Conservation (phyloP, 2,797 vertebrate genomes). For the Malacoctenus gilli region DNA sequence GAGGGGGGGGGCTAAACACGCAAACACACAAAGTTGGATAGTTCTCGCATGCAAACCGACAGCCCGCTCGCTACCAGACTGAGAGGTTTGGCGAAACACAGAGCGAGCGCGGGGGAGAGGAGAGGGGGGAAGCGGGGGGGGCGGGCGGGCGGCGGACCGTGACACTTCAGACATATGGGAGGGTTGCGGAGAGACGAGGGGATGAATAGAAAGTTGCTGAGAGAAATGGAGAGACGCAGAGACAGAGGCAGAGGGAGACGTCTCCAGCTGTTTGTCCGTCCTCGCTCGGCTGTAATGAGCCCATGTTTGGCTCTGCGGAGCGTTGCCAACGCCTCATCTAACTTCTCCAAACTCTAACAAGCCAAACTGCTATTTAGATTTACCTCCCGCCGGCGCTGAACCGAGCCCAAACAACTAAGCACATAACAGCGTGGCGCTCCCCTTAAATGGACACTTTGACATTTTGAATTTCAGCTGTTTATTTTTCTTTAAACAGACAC, state of each 20-base stretch:
- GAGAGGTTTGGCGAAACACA: conserved; percentile 4
- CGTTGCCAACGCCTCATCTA: conserved; percentile 74
- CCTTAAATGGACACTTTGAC: conserved; percentile 76
- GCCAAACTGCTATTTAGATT: conserved; percentile 78
- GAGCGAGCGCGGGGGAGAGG: background rate
- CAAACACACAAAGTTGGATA: background rate
- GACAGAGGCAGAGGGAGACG: conserved; percentile 61
- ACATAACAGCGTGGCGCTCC: conserved; percentile 68
- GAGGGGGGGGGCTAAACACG: background rate
- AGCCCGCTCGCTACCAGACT: background rate
- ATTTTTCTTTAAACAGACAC: conserved; percentile 74
- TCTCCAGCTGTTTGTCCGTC: conserved; percentile 76
- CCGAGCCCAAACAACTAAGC: conserved; percentile 72
- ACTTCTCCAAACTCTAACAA: conserved; percentile 79
- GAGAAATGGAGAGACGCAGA: conserved; percentile 53
- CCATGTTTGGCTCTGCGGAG: conserved; percentile 70
- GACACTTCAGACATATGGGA: conserved; percentile 71
- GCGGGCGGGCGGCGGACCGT: conserved; percentile 51
- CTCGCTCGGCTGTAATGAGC: conserved; percentile 72
- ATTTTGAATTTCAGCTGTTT: conserved; percentile 71
- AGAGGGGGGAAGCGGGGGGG: too few species aligned
- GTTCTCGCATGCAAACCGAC: background rate
- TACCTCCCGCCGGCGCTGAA: conserved; percentile 63
- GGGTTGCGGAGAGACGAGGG: conserved; percentile 55
- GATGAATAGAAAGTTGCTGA: conserved; percentile 52